These are phyloP conservation scores for Microctenopoma stevenorrisi DNA, from an alignment of 2,797 vertebrate species.

Conservation along the genomic window DNA sequence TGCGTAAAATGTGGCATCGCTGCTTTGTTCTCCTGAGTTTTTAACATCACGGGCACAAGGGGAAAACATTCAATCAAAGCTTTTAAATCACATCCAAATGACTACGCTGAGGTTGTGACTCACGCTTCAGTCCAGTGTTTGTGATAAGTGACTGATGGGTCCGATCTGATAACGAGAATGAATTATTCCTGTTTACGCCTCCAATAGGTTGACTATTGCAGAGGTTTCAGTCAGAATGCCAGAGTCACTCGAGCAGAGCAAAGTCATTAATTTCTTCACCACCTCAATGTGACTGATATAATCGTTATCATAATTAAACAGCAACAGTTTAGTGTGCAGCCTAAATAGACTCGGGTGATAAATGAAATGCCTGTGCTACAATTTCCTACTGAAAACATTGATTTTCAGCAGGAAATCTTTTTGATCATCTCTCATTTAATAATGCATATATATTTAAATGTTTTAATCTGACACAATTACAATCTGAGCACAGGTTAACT, in stretches of 20 bases:
- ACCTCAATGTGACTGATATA: constrained; percentile 29
- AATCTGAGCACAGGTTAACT: background rate
- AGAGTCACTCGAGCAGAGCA: constrained; percentile 37
- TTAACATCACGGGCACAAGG: background rate
- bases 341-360: background rate
- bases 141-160: constrained; percentile 18
- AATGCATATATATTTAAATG: too few relatives aligned
- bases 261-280: constrained; percentile 35
- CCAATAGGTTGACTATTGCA: constrained; percentile 27
- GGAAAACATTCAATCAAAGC: constrained; percentile 6
- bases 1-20: constrained; percentile 33
- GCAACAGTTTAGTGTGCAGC: constrained; percentile 1
- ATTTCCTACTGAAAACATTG: background rate
- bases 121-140: background rate
- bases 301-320: constrained; percentile 43
- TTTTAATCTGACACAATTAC: too few relatives aligned
- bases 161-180: constrained; percentile 24
- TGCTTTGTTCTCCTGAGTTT: constrained; percentile 7
- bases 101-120: constrained; percentile 1
- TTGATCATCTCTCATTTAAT: too few relatives aligned
- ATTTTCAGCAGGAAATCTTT: background rate
- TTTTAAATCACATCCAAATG: constrained; percentile 10
- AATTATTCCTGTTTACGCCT: constrained; percentile 43
- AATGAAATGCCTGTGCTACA: background rate
- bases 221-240: constrained; percentile 30